Conservation (phyloP, 2,113 vertebrate species). For the Hydrochoerus hydrochaeris region DNA sequence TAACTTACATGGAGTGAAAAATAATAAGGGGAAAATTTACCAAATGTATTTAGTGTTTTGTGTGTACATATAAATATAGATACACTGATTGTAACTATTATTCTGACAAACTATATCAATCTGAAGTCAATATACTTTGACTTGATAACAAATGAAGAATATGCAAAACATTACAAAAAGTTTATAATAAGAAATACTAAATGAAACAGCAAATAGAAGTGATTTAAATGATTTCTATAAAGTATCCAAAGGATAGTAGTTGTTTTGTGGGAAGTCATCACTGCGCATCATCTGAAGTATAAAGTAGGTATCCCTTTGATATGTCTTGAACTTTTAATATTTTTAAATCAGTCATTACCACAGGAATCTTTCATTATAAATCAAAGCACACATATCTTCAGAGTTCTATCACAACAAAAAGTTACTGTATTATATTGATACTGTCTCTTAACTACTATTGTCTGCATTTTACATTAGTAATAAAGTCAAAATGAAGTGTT, state of each 20-base stretch:
- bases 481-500: conserved; percentile 32
- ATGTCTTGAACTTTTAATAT: background rate
- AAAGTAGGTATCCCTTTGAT: background rate
- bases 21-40: background rate
- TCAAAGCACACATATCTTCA: background rate
- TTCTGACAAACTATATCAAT: background rate
- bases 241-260: background rate
- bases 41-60: background rate
- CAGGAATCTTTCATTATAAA: background rate
- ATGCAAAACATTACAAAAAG: background rate
- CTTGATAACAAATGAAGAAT: background rate
- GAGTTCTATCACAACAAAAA: background rate
- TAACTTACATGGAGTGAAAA: background rate
- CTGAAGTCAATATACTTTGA: background rate
- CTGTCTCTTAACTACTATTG: background rate
- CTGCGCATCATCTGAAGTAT: background rate
- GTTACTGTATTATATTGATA: background rate
- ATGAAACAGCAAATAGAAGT: background rate
- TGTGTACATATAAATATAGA: background rate
- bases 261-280: background rate
- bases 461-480: background rate
- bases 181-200: background rate
- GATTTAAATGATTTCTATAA: background rate
- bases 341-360: background rate
- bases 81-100: background rate